Evolutionary conservation across 2,888 invertebrate genomes (phyloP).

Genomic region (Lasioglossum villosulum): DNA sequence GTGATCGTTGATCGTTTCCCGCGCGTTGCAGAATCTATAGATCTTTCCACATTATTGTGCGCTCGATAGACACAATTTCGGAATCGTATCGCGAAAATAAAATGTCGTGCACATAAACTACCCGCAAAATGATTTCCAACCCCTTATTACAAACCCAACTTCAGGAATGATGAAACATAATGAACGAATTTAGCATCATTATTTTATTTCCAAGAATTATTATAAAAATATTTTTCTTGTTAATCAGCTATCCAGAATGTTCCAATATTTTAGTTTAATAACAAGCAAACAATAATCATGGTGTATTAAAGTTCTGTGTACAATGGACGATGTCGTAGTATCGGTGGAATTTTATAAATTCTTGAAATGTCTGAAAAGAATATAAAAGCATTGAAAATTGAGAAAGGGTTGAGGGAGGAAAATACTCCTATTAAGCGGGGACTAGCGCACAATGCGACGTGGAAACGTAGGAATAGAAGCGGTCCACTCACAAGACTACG

Average conservation of each 20-base stretch:
- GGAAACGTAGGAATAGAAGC: slow-evolving; percentile 3
- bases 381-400: neutral
- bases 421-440: neutral
- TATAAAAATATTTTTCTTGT: no score
- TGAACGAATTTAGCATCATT: no score
- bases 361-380: neutral
- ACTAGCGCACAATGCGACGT: neutral
- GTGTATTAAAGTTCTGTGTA: neutral
- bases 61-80: neutral
- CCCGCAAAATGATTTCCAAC: neutral
- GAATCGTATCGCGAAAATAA: neutral
- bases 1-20: neutral
- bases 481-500: neutral
- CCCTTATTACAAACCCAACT: neutral
- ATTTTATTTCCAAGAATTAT: no score
- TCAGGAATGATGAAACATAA: no score
- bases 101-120: neutral
- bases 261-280: no score
- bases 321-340: neutral
- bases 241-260: no score
- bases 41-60: neutral
- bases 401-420: neutral
- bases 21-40: neutral
- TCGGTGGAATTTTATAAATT: neutral
- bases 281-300: no score